Percentiles rank a stretch among this genome's conserved stretches.
These are phyloP conservation scores for Onychomys torridus DNA, from an alignment of 2,797 vertebrate genomes.

Conservation along the genomic window DNA sequence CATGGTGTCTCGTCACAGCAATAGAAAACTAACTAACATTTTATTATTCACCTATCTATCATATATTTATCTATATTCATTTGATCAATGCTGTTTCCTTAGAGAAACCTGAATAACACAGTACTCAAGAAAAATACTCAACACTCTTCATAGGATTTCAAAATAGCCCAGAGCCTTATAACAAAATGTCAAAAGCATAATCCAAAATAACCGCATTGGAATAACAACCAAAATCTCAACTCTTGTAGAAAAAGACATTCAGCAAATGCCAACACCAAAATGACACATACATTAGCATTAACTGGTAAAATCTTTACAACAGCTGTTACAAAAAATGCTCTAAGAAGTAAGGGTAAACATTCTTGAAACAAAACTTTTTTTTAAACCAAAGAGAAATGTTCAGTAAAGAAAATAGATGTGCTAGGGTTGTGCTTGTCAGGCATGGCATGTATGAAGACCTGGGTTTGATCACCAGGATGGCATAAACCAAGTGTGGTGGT, in stretches of 20 bases:
- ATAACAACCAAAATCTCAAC: slow-evolving; percentile 29
- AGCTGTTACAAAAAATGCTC: slow-evolving; percentile 25
- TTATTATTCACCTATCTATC: neutral
- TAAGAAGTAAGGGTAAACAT: slow-evolving; percentile 26
- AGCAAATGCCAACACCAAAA: slow-evolving; percentile 27
- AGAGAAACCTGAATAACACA: neutral
- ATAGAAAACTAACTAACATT: neutral
- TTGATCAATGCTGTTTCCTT: neutral
- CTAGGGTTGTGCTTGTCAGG: neutral
- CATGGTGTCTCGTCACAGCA: neutral
- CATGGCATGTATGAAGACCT: neutral
- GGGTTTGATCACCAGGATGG: neutral
- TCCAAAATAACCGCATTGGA: slow-evolving; percentile 52
- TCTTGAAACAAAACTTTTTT: neutral
- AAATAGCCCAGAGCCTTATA: neutral
- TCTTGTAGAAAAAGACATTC: slow-evolving; percentile 2
- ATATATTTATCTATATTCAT: neutral
- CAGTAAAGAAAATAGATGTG: neutral
- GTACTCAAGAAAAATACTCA: slow-evolving; percentile 41
- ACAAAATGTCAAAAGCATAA: slow-evolving; percentile 31
- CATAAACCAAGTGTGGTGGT: neutral
- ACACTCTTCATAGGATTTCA: neutral
- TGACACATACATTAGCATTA: neutral
- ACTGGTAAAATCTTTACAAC: neutral
- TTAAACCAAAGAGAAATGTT: neutral